These are phyloP conservation scores for Aphidius ervi DNA, from an alignment of 1,140 invertebrate species.

Conservation along the genomic window DNA sequence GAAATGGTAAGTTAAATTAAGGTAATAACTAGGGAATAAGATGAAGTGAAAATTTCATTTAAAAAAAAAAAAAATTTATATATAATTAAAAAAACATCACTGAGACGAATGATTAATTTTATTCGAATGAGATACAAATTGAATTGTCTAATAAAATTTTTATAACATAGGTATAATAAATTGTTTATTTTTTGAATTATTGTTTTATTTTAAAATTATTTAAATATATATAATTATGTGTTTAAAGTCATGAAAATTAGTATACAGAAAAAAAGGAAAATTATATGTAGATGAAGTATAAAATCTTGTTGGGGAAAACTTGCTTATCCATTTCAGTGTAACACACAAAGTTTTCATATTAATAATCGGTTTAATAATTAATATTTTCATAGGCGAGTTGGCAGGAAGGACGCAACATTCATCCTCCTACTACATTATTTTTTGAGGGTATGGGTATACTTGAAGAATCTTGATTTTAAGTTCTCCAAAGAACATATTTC, in stretches of 20 bases:
- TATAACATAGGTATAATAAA: neutral
- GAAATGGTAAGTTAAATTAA: neutral
- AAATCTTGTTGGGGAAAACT: no score
- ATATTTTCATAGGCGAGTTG: conserved; percentile 54
- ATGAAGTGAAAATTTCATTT: conserved; percentile 9
- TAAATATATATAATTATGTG: no score
- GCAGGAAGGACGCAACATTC: conserved; percentile 39
- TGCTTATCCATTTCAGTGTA: neutral
- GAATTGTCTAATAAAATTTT: no score
- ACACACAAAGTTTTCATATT: conserved; percentile 50
- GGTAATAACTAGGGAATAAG: no score
- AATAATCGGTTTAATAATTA: conserved; percentile 55
- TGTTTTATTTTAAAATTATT: no score
- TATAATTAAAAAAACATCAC: no score
- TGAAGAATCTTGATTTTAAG: conserved; percentile 54
- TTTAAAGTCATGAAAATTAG: no score
- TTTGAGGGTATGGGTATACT: conserved; percentile 23
- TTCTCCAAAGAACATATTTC: conserved; percentile 50
- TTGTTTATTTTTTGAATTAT: neutral
- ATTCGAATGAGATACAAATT: no score
- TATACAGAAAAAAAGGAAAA: no score
- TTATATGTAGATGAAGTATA: no score
- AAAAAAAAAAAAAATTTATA: neutral
- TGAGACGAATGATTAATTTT: neutral
- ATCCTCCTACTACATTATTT: neutral